A percentile compares a stretch with the other conserved stretches of the same genome.
These are phyloP conservation scores for Acinonyx jubatus DNA, from an alignment of 2,113 vertebrate genomes.

Conservation along the genomic window DNA sequence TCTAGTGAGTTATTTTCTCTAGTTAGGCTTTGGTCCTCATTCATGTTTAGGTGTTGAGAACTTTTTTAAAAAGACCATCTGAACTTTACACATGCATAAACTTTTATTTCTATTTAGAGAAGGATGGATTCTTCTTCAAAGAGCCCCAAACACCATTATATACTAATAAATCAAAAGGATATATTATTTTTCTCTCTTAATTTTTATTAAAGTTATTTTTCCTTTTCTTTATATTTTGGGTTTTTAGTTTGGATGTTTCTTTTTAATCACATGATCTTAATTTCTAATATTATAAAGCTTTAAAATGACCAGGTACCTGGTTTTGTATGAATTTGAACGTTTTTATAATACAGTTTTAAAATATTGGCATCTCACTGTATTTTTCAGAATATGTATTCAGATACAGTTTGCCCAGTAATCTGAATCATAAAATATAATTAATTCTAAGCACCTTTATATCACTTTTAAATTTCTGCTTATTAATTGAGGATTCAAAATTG, in stretches of 20 bases:
- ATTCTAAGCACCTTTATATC: background rate
- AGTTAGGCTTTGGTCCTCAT: background rate
- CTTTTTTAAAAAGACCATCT: background rate
- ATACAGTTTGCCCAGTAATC: background rate
- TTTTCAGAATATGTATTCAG: background rate
- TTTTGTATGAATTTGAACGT: background rate
- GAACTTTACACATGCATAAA: background rate
- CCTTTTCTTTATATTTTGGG: background rate
- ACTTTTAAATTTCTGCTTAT: background rate
- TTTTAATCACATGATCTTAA: background rate
- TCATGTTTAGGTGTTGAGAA: background rate
- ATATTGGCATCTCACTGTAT: background rate
- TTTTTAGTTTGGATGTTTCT: background rate
- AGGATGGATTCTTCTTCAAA: background rate
- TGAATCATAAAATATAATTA: background rate
- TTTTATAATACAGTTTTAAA: background rate
- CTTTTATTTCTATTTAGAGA: conserved; percentile 2
- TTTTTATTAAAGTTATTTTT: background rate
- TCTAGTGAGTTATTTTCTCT: background rate
- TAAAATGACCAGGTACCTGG: background rate
- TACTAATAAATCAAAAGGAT: background rate
- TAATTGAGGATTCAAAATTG: background rate
- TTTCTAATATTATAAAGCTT: background rate
- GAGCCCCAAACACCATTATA: background rate
- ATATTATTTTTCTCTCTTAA: background rate